Evolutionary conservation across 2,797 vertebrate genomes (phyloP).

Genomic region (Emydoidea blandingii): DNA sequence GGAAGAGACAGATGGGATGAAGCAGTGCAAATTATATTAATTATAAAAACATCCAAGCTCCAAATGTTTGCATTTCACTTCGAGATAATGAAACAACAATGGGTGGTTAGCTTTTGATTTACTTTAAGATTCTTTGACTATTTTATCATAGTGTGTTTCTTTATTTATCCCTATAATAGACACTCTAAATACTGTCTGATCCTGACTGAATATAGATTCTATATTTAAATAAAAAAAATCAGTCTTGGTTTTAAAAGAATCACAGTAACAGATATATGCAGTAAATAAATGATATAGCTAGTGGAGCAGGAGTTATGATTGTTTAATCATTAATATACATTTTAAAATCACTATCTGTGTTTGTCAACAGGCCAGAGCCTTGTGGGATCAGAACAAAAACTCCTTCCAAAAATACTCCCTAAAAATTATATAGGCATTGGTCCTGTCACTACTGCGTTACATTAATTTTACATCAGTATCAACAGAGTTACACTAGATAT

Average conservation of each 20-base stretch:
- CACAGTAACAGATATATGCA: background rate
- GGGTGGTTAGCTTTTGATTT: constrained; percentile 12
- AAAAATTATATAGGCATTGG: background rate
- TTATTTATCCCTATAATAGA: background rate
- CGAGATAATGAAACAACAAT: background rate
- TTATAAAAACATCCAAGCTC: background rate
- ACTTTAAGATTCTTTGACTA: background rate
- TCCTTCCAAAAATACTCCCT: background rate
- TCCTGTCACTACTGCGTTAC: background rate
- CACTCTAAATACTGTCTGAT: background rate
- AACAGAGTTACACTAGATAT: no score
- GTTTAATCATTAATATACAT: background rate
- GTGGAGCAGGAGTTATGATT: background rate
- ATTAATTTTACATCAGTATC: background rate
- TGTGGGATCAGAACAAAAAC: background rate
- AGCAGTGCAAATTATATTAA: background rate
- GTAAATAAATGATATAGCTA: background rate
- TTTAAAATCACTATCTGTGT: background rate
- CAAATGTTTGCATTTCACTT: background rate
- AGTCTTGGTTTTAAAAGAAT: background rate
- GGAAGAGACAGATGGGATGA: background rate
- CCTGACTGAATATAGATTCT: background rate
- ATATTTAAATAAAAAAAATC: background rate
- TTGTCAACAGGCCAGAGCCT: background rate
- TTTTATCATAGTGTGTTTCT: background rate